phyloP scores from a whole-genome alignment of 2,113 vertebrate species.

The Theristicus caerulescens region DNA sequence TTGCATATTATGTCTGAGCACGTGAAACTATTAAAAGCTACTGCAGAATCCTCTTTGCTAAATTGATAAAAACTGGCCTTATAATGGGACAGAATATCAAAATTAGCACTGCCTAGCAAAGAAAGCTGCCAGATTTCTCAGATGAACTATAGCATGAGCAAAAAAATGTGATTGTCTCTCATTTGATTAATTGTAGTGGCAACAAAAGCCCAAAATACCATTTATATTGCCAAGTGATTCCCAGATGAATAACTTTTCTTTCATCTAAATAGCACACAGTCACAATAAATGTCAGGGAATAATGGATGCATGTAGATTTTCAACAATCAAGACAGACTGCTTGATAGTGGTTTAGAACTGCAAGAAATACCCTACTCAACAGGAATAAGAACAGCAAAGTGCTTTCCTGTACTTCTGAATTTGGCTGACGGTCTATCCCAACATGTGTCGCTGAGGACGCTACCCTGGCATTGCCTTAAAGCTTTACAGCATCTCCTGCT shows the following conservation, averaged over 20 bases:
- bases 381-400: background rate
- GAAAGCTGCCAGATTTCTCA: background rate
- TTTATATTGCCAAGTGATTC: slow-evolving; percentile 52
- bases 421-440: background rate
- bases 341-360: background rate
- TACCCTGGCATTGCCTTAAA: background rate
- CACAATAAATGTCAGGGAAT: slow-evolving; percentile 22
- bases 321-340: background rate
- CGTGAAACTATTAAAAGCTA: background rate
- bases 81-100: background rate
- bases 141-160: background rate
- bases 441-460: background rate
- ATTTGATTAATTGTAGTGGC: slow-evolving; percentile 55
- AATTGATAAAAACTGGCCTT: background rate
- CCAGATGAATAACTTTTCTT: slow-evolving; percentile 39
- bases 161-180: background rate
- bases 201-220: slow-evolving; percentile 42
- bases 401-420: background rate
- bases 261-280: background rate
- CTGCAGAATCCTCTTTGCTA: background rate
- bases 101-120: background rate
- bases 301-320: slow-evolving; percentile 29
- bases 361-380: background rate
- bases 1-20: background rate
- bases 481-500: background rate